Evolutionary conservation across 2,113 vertebrate genomes (phyloP).

Genomic region (Myxocyprinus asiaticus): DNA sequence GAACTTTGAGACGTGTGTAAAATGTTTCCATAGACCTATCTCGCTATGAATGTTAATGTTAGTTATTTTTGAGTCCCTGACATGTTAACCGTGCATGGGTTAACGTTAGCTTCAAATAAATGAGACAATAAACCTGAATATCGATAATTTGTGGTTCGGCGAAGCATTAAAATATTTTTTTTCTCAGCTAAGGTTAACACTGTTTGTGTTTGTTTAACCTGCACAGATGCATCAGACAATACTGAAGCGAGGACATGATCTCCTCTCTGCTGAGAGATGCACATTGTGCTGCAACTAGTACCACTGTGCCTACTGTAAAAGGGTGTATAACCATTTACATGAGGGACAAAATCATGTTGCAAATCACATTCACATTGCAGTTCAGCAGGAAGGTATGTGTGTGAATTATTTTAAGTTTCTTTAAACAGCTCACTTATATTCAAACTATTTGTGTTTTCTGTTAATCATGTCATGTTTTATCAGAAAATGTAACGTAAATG

Average conservation of each 20-base stretch:
- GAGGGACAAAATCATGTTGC: not conserved
- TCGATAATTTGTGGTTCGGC: not conserved
- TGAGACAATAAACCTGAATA: no score
- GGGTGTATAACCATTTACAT: not conserved
- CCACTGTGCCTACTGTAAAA: conserved; percentile 15
- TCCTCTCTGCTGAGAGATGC: not conserved
- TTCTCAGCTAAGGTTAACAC: no score
- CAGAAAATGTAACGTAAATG: no score
- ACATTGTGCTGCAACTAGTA: not conserved
- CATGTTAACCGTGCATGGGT: not conserved
- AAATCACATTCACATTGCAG: conserved; percentile 11
- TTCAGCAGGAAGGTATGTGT: conserved; percentile 10
- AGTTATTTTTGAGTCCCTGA: not conserved
- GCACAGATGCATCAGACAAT: conserved; percentile 15
- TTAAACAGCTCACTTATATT: not conserved
- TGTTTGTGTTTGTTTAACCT: not conserved
- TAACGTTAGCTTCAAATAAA: no score
- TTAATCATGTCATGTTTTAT: no score
- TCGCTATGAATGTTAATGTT: not conserved
- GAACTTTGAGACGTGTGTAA: not conserved
- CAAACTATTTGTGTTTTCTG: no score
- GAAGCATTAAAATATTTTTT: not conserved
- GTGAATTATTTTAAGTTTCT: not conserved
- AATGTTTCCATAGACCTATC: not conserved
- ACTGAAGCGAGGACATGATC: not conserved